Percentiles rank a stretch among this genome's conserved stretches.
These are phyloP conservation scores for Cylas formicarius DNA, from an alignment of 1,140 invertebrate genomes.

Conservation along the genomic window DNA sequence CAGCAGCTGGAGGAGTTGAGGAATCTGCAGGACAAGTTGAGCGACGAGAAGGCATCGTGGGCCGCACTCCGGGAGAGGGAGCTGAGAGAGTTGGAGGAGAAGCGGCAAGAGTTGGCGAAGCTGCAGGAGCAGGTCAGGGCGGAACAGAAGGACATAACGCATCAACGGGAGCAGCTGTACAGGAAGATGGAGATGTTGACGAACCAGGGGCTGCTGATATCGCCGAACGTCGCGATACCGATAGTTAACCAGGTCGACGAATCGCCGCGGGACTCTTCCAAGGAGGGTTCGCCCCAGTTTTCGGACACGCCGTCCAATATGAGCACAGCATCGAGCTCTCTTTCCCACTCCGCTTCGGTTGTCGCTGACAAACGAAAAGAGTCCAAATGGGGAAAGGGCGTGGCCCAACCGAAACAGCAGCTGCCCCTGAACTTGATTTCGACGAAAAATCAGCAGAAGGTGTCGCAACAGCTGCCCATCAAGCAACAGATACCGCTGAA, in stretches of 20 bases:
- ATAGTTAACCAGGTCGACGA: slow-evolving; percentile 35
- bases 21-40: slow-evolving; percentile 67
- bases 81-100: slow-evolving; percentile 59
- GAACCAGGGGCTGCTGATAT: slow-evolving; percentile 59
- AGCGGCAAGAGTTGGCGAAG: slow-evolving; percentile 50
- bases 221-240: slow-evolving; percentile 43
- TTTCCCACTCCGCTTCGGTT: slow-evolving; percentile 28
- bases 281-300: slow-evolving; percentile 39
- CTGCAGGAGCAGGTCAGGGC: slow-evolving; percentile 58
- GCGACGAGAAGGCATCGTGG: slow-evolving; percentile 74
- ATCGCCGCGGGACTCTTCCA: slow-evolving; percentile 39
- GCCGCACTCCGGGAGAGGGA: slow-evolving; percentile 55
- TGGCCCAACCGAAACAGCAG: slow-evolving; percentile 42
- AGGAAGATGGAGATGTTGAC: slow-evolving; percentile 71
- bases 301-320: slow-evolving; percentile 39
- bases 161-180: slow-evolving; percentile 81
- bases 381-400: slow-evolving; percentile 49
- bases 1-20: slow-evolving; percentile 66
- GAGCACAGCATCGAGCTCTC: slow-evolving; percentile 32
- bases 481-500: slow-evolving; percentile 83
- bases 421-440: slow-evolving; percentile 70
- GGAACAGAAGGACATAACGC: slow-evolving; percentile 74
- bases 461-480: slow-evolving; percentile 50
- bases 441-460: slow-evolving; percentile 76
- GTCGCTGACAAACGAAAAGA: slow-evolving; percentile 47